Percentiles rank a stretch among this genome's conserved stretches.
Evolutionary conservation across 2,888 invertebrate genomes (phyloP).

Genomic region (Gymnocheta viridis): DNA sequence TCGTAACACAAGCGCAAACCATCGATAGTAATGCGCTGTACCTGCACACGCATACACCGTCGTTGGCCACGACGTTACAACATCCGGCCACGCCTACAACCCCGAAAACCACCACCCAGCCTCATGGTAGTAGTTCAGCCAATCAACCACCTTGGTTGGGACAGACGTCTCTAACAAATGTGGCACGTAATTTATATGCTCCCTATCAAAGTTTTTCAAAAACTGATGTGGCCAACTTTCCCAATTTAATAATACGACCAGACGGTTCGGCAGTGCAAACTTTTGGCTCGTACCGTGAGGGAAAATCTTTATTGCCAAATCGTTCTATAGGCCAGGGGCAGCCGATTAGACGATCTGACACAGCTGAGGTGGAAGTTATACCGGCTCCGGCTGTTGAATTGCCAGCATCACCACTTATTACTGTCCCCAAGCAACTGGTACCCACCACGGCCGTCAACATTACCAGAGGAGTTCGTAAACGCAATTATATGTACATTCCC

Average conservation of each 20-base stretch:
- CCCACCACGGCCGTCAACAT: constrained; percentile 75
- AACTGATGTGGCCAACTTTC: constrained; percentile 79
- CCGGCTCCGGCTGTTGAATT: constrained; percentile 76
- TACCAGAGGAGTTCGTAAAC: constrained; percentile 71
- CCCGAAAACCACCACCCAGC: constrained; percentile 65
- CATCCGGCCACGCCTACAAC: constrained; percentile 59
- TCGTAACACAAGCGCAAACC: constrained; percentile 71
- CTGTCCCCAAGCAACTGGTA: constrained; percentile 78
- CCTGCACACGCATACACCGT: constrained; percentile 20
- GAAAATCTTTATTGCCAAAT: constrained; percentile 54
- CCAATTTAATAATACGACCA: constrained; percentile 77
- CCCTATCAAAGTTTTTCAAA: constrained; percentile 80
- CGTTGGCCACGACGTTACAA: constrained; percentile 48
- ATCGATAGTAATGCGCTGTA: constrained; percentile 73
- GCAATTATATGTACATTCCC: constrained; percentile 81
- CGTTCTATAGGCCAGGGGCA: neutral
- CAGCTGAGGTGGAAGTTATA: constrained; percentile 74
- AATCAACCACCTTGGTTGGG: constrained; percentile 76
- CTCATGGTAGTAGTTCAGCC: constrained; percentile 70
- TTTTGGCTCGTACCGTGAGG: constrained; percentile 80
- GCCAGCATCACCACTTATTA: constrained; percentile 75
- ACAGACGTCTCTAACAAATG: constrained; percentile 59
- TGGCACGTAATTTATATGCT: constrained; percentile 81
- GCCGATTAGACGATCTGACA: constrained; percentile 77
- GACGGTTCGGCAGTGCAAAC: constrained; percentile 79